Conservation (phyloP, 2,113 vertebrate genomes). For the Acanthochromis polyacanthus region DNA sequence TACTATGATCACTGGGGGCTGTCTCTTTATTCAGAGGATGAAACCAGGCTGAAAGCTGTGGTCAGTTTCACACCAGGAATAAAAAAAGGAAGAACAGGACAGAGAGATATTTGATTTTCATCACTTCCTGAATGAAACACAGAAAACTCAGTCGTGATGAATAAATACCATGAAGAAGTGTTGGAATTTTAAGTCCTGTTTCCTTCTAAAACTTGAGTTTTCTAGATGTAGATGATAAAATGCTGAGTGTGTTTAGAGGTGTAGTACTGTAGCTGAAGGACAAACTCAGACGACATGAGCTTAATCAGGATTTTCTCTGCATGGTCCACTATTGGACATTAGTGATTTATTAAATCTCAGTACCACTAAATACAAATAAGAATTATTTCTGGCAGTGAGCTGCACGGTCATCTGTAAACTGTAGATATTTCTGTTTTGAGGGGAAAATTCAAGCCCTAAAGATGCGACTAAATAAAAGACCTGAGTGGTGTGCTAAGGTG, state of each 20-base stretch:
- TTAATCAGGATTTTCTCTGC: neutral
- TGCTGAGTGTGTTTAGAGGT: neutral
- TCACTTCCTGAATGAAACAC: neutral
- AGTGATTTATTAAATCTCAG: constrained; percentile 4
- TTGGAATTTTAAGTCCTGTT: too few relatives aligned
- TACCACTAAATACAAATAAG: neutral
- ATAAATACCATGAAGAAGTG: too few relatives aligned
- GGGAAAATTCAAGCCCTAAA: neutral
- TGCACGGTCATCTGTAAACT: constrained; percentile 13
- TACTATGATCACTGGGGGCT: constrained; percentile 51
- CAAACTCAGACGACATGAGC: neutral
- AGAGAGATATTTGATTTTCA: neutral
- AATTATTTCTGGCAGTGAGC: neutral
- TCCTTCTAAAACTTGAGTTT: neutral
- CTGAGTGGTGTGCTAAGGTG: neutral
- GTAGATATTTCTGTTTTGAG: neutral
- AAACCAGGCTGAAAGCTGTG: neutral
- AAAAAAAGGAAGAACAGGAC: neutral
- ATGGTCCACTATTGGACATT: neutral
- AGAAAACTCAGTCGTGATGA: neutral
- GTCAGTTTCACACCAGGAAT: neutral
- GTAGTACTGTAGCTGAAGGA: neutral
- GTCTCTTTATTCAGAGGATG: constrained; percentile 1
- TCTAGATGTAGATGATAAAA: neutral
- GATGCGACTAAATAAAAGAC: neutral